Base-by-base conservation (phyloP, 2,888 invertebrate species). In the Omphaloscelis lunosa region DNA sequence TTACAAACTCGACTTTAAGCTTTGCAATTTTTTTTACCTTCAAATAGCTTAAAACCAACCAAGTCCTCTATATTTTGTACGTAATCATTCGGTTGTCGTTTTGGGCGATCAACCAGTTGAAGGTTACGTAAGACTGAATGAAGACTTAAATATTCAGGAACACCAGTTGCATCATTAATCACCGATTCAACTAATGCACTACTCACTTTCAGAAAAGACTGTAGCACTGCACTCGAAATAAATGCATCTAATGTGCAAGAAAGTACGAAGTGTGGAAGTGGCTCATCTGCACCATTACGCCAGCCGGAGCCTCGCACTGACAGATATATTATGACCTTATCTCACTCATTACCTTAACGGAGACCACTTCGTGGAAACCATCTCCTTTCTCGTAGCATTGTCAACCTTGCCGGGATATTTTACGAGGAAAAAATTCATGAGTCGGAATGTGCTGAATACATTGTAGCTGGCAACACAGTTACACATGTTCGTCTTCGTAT, bases 401-500 rank as follows among this genome's bases (percentile, higher is more conserved):
- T 92, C 91, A 92, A 92, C 92, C 91, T 92, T 90, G 91, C 88
- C 85, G 88, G 89, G 91, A 88, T 89, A 89, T 89, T 91, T 91
- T 91, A 92, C 92, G 88, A 87, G 88, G 91, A 92, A 92, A 91
- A 91, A 91, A 92, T 91, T 92, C 92, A 92, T 90, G 92, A 92
- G 92, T 86, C 84, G 88, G 89, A 89, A 89, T 88, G 90, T 87
- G 86, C 89, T 87, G 90, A 91, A 91, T 91, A 90, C 86, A 88
- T 90, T 87, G 88, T 79, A 67, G 83, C 70, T 85, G 86, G 85
- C 83, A 87, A 83, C 88, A 83, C 83, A 86, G 86, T 89, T 87
- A 80, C 61, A 74, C 72, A 79, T 75, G 75, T 39, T 78, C 65
- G 61, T 84, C 71, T 82, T 80, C 63, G 82, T 75, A 87, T 88